Percentiles rank a stretch among this genome's conserved stretches.
These are phyloP conservation scores for Platyrinchus mystaceus DNA, from an alignment of 2,797 vertebrate species.

Conservation along the genomic window DNA sequence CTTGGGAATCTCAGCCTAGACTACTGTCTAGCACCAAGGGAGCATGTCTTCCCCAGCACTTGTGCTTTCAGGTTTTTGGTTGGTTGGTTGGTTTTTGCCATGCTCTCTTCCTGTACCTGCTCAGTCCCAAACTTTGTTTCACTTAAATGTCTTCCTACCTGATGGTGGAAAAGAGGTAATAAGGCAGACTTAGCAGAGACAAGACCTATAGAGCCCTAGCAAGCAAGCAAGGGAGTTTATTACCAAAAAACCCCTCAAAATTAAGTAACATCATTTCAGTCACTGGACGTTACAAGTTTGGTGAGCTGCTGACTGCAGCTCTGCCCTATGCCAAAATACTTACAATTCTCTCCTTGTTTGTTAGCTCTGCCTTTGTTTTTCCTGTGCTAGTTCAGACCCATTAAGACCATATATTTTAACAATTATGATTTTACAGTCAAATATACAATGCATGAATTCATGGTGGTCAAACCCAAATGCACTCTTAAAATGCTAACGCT, in stretches of 20 bases:
- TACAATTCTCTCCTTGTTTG: neutral
- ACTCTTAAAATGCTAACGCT: conserved; percentile 32
- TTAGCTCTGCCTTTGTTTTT: neutral
- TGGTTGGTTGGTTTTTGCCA: no score
- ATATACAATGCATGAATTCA: conserved; percentile 41
- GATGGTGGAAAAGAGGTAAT: neutral
- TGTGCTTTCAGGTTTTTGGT: neutral
- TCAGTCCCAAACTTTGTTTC: neutral
- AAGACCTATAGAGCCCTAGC: neutral
- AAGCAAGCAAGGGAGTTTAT: neutral
- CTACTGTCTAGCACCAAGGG: neutral
- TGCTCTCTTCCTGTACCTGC: neutral
- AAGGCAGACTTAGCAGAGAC: neutral
- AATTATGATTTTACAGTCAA: conserved; percentile 46
- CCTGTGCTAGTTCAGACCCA: conserved; percentile 13
- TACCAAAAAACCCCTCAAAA: neutral
- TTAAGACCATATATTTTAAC: conserved; percentile 43
- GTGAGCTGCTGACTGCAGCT: neutral
- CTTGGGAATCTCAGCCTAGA: neutral
- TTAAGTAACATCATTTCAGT: neutral
- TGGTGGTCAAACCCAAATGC: conserved; percentile 32
- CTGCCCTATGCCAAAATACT: neutral
- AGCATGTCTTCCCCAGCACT: neutral
- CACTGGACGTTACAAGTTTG: neutral
- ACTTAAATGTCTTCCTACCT: neutral